These are phyloP conservation scores for Drosophila demipolita DNA, from an alignment of 2,888 invertebrate genomes.

Conservation along the genomic window DNA sequence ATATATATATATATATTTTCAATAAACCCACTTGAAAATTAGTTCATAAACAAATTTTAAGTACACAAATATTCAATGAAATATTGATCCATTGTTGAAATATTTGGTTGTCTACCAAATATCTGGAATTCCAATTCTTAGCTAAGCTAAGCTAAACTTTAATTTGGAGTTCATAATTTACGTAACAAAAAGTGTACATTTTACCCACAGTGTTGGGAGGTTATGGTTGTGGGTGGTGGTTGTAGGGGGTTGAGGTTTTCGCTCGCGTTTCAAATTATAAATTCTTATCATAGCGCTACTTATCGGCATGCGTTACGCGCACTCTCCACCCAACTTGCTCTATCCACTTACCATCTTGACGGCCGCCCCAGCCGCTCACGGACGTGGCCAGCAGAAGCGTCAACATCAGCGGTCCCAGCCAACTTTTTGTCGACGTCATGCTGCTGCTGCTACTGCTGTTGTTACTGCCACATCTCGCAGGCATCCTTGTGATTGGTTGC, in stretches of 20 bases:
- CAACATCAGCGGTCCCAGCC: constrained; percentile 72
- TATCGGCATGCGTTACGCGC: constrained; percentile 67
- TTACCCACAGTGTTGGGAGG: not conserved
- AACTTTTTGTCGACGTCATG: constrained; percentile 73
- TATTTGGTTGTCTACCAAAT: not conserved
- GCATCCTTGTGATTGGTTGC: constrained; percentile 28
- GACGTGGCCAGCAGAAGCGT: constrained; percentile 79
- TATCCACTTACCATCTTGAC: constrained; percentile 83
- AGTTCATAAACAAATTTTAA: not conserved
- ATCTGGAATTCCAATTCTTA: not conserved
- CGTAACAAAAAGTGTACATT: not conserved
- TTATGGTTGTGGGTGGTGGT: not conserved
- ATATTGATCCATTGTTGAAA: not conserved
- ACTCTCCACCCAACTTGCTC: constrained; percentile 13
- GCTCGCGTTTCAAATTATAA: constrained; percentile 67
- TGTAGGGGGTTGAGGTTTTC: not conserved
- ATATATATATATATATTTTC: not conserved
- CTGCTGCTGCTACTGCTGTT: constrained; percentile 33
- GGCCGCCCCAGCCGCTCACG: constrained; percentile 81
- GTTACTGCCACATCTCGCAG: constrained; percentile 27
- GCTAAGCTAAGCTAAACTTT: not conserved
- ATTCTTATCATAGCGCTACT: constrained; percentile 77
- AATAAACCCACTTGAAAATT: not conserved
- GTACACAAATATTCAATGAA: not conserved
- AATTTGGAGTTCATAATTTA: not conserved